A percentile compares a stretch with the other conserved stretches of the same genome.
Conservation (phyloP, 2,113 vertebrate species). For the Phrynosoma blainvillii region DNA sequence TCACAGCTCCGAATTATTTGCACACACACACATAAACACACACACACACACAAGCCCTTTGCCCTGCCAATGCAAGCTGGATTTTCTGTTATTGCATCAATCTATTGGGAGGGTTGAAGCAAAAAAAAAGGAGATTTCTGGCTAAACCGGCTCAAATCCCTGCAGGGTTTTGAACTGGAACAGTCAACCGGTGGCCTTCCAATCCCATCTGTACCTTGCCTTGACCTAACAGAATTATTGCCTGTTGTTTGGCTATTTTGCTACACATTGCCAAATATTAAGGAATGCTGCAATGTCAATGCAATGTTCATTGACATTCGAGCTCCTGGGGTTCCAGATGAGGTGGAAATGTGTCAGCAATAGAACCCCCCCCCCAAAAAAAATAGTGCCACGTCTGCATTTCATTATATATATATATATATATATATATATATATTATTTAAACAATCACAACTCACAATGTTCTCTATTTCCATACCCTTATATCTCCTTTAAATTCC, state of each 20-base stretch:
- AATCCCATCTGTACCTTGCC: neutral
- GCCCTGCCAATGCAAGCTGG: neutral
- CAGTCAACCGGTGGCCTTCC: neutral
- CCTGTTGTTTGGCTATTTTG: neutral
- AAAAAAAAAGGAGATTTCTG: neutral
- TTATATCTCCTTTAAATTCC: no score
- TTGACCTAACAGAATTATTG: neutral
- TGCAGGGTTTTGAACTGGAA: neutral
- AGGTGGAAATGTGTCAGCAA: no score
- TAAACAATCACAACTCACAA: no score
- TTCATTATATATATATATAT: no score
- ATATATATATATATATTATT: no score
- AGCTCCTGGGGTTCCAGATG: no score
- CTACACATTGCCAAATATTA: neutral
- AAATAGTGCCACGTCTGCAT: no score
- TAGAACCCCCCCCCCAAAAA: no score
- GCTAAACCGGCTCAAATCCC: neutral
- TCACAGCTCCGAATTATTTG: neutral
- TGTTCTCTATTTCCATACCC: no score
- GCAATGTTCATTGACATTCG: neutral
- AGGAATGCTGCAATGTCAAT: neutral
- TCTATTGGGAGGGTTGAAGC: neutral
- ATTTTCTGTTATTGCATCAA: neutral
- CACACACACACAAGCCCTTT: neutral
- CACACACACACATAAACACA: neutral